These are phyloP conservation scores for Botia kubotai DNA, from an alignment of 2,797 vertebrate species.

Conservation along the genomic window DNA sequence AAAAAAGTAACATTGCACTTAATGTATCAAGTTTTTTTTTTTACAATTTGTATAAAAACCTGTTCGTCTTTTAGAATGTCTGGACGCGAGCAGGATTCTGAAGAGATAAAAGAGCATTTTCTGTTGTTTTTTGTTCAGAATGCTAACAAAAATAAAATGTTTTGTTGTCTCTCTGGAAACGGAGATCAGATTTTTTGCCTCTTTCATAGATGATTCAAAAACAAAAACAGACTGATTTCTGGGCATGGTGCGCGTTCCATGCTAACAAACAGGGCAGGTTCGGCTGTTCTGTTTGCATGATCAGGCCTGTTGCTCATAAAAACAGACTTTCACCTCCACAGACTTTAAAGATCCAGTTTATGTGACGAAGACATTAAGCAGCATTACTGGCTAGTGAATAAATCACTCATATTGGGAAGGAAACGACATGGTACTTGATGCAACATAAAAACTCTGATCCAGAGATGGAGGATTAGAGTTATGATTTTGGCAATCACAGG, in stretches of 20 bases:
- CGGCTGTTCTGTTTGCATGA: not conserved
- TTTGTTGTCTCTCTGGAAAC: constrained; percentile 27
- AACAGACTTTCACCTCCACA: not conserved
- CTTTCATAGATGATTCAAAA: not conserved
- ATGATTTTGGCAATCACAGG: constrained; percentile 53
- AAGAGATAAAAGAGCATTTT: not conserved
- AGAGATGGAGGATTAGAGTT: constrained; percentile 55
- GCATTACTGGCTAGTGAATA: constrained; percentile 46
- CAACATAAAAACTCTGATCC: constrained; percentile 41
- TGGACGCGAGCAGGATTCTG: constrained; percentile 2
- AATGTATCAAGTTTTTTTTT: constrained; percentile 17
- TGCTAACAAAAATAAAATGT: constrained; percentile 30
- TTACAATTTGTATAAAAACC: constrained; percentile 11
- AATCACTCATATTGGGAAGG: constrained; percentile 48
- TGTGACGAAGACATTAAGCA: constrained; percentile 44
- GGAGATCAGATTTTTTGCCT: not conserved
- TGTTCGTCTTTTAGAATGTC: not conserved
- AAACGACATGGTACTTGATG: constrained; percentile 59
- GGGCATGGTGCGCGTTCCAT: not conserved
- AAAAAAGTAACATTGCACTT: constrained; percentile 6
- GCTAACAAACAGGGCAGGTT: constrained; percentile 11
- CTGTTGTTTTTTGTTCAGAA: constrained; percentile 10
- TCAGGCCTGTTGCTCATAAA: not conserved
- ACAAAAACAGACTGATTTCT: constrained; percentile 37
- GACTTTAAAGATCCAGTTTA: too few relatives aligned